A percentile compares a stretch with the other conserved stretches of the same genome.
Conservation (phyloP, 2,888 invertebrate genomes). For the Drosophila niveifrons region DNA sequence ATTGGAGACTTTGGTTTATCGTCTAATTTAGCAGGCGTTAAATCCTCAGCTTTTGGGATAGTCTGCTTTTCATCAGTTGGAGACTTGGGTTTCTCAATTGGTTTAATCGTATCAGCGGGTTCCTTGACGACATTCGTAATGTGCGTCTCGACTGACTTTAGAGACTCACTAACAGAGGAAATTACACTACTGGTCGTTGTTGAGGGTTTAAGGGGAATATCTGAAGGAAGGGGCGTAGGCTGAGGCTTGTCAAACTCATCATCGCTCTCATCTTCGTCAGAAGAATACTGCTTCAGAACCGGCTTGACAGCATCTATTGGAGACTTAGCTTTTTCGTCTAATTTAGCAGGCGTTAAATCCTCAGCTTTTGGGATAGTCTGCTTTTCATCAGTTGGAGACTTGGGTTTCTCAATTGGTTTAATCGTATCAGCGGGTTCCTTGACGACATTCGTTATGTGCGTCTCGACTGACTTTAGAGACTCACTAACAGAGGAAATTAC, state of each 20-base stretch:
- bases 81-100: slow-evolving; percentile 1
- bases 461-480: background rate
- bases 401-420: background rate
- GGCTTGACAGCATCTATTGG: background rate
- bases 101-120: background rate
- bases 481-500: background rate
- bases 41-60: background rate
- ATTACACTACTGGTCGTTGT: slow-evolving; percentile 1
- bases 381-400: background rate
- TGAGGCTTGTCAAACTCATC: slow-evolving; percentile 9
- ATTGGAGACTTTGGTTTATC: slow-evolving; percentile 9
- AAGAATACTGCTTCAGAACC: slow-evolving; percentile 6
- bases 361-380: background rate
- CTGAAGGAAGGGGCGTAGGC: background rate
- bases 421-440: background rate
- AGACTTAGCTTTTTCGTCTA: slow-evolving; percentile 21
- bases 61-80: background rate
- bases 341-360: background rate
- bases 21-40: background rate
- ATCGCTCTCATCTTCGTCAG: slow-evolving; percentile 27
- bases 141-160: background rate
- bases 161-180: slow-evolving; percentile 6
- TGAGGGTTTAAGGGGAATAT: background rate
- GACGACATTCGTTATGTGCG: background rate
- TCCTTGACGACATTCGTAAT: background rate